A percentile compares a stretch with the other conserved stretches of the same genome.
These are phyloP conservation scores for Synaphobranchus kaupii DNA, from an alignment of 2,797 vertebrate genomes.

Conservation along the genomic window DNA sequence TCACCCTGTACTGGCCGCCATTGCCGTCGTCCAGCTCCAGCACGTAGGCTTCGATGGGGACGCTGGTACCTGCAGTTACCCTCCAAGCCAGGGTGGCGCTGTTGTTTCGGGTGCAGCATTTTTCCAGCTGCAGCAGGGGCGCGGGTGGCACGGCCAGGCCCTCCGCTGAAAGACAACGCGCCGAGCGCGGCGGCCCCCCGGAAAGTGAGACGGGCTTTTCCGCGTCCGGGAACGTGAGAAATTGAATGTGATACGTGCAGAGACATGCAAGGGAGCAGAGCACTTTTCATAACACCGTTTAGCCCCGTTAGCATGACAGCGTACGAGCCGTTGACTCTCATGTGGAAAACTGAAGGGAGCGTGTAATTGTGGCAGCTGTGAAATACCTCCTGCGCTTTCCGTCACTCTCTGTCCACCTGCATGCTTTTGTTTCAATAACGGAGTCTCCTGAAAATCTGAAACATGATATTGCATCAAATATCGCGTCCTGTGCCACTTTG, in stretches of 20 bases:
- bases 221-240: background rate
- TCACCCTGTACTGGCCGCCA: conserved; percentile 93
- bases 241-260: conserved; percentile 12
- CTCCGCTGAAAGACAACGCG: conserved; percentile 63
- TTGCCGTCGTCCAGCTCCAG: conserved; percentile 96
- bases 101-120: conserved; percentile 95
- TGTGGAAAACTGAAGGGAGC: conserved; percentile 41
- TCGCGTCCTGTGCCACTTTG: conserved; percentile 6
- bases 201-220: background rate
- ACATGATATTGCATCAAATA: conserved; percentile 60
- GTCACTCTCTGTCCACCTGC: conserved; percentile 65
- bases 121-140: conserved; percentile 93
- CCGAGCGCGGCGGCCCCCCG: too few relatives aligned
- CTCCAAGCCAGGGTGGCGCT: conserved; percentile 96
- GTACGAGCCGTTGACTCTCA: conserved; percentile 7
- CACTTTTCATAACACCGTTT: conserved; percentile 6
- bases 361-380: conserved; percentile 39
- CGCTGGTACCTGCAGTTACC: conserved; percentile 74
- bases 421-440: conserved; percentile 72
- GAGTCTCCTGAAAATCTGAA: conserved; percentile 76
- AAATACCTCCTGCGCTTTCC: conserved; percentile 77
- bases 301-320: background rate
- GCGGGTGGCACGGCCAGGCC: conserved; percentile 78
- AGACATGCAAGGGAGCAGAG: conserved; percentile 27
- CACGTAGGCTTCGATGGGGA: conserved; percentile 91